Evolutionary conservation across 2,888 invertebrate species (phyloP), one percentile per base, ranked within the genome.

Genomic region (Stenoptilia bipunctidactyla): DNA sequence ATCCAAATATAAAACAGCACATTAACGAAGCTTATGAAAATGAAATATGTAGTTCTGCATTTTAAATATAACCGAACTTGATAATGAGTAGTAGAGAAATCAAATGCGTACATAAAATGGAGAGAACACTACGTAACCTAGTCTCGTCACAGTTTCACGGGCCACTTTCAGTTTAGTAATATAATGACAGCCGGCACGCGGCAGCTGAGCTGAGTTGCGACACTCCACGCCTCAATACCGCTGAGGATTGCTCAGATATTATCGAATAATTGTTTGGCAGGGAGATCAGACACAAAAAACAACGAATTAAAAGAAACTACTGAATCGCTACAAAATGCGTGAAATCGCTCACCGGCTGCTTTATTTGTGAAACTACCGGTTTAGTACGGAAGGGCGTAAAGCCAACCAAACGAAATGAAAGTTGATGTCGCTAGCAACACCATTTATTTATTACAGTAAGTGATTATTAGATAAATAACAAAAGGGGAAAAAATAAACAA

Each of bases 101-200:
- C 41, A 54, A 57, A 47, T 48, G 52, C 52, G 45, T 49, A 56
- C 41, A 52, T 20, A 54, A 53, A 63, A 63, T 61, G 55, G 49
- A 61, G 58, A 60, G 61, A 66, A 65, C 56, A 60, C 4, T 62
- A 65, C 57, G 61, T 66, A 66, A 68, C 66, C 62, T 53, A 61
- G 56, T 71, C 66, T 62, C 61, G 65, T 65, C 61, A 66, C 62
- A 65, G 62, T 67, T 74, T 68, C 61, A 63, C 62, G 67, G 62
- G 58, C 66, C 61, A 69, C 66, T 72, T 73, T 73, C 67, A 68
- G 64, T 54, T 65, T 56, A 65, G 61, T 64, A 34, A 30, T n/a
- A 30, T 30, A 67, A 68, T 59, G 61, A 57, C 61, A 61, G 58
- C 55, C 55, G 53, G 53, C 56, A 51, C 51, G 51, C 55, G 34